Evolutionary conservation across 1,140 invertebrate species (phyloP).

Genomic region (Saxidomus purpurata): DNA sequence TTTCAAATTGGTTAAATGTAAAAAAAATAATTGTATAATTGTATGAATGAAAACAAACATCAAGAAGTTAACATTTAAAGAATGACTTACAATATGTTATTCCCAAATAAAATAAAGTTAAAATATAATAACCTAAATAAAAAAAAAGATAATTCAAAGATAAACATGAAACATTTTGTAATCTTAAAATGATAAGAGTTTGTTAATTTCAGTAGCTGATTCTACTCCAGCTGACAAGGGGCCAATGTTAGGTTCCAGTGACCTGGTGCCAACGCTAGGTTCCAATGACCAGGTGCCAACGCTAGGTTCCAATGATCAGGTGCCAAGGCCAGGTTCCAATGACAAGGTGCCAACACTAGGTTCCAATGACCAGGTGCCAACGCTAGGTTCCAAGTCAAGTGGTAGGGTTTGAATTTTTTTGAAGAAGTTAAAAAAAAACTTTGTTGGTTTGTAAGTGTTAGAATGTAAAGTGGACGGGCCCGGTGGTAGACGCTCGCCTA

Average conservation of each 20-base stretch:
- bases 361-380: constrained; percentile 48
- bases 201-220: constrained; percentile 51
- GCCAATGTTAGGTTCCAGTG: constrained; percentile 48
- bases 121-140: constrained; percentile 32
- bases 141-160: constrained; percentile 16
- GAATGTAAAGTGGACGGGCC: constrained; percentile 30
- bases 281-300: no score
- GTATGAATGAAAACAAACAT: constrained; percentile 49
- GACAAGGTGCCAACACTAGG: constrained; percentile 44
- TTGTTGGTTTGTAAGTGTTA: constrained; percentile 48
- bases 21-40: constrained; percentile 45
- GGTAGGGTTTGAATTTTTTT: constrained; percentile 48
- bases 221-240: constrained; percentile 49
- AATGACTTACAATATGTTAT: constrained; percentile 50
- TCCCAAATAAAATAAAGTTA: constrained; percentile 44
- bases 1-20: constrained; percentile 49
- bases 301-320: no score
- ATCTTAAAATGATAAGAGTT: constrained; percentile 49
- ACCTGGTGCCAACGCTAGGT: no score
- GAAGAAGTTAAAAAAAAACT: constrained; percentile 48
- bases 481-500: constrained; percentile 36
- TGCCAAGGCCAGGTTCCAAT: constrained; percentile 15
- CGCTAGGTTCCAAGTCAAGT: constrained; percentile 45
- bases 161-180: no score
- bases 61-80: constrained; percentile 51